Evolutionary conservation across 2,797 vertebrate species (phyloP).

Genomic region (Parambassis ranga): DNA sequence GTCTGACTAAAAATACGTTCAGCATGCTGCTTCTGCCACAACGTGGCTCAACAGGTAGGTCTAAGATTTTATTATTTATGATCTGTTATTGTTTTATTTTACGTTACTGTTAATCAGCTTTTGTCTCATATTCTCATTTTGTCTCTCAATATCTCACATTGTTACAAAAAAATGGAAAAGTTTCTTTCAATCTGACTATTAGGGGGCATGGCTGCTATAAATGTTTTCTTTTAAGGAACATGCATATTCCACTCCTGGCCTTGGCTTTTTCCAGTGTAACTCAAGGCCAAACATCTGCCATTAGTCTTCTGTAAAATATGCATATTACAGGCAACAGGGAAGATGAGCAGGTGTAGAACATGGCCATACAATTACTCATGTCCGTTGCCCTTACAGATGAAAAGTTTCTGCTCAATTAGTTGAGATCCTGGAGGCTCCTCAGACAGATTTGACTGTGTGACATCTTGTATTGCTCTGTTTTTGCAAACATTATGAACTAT

Average conservation of each 20-base stretch:
- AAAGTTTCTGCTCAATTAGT: constrained; percentile 3
- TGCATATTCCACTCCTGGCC: neutral
- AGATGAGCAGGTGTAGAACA: constrained; percentile 17
- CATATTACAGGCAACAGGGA: constrained; percentile 7
- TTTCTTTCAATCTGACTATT: neutral
- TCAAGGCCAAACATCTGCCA: neutral
- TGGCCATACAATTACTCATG: constrained; percentile 6
- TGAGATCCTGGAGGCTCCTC: neutral
- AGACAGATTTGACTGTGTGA: neutral
- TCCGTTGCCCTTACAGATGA: constrained; percentile 21
- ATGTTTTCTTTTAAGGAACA: neutral
- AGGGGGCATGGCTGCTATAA: neutral
- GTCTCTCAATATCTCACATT: neutral
- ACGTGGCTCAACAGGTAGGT: constrained; percentile 60
- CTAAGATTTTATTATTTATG: neutral
- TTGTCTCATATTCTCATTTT: too few relatives aligned
- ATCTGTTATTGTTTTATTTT: neutral
- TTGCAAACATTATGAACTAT: neutral
- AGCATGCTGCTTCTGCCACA: constrained; percentile 57
- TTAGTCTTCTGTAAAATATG: constrained; percentile 7
- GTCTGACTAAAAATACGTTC: constrained; percentile 17
- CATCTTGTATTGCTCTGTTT: neutral
- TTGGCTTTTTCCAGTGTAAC: neutral
- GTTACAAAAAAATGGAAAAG: neutral
- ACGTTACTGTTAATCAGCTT: neutral